These are phyloP conservation scores for Phylloscopus collybita DNA, from an alignment of 2,797 vertebrate genomes.

Conservation along the genomic window DNA sequence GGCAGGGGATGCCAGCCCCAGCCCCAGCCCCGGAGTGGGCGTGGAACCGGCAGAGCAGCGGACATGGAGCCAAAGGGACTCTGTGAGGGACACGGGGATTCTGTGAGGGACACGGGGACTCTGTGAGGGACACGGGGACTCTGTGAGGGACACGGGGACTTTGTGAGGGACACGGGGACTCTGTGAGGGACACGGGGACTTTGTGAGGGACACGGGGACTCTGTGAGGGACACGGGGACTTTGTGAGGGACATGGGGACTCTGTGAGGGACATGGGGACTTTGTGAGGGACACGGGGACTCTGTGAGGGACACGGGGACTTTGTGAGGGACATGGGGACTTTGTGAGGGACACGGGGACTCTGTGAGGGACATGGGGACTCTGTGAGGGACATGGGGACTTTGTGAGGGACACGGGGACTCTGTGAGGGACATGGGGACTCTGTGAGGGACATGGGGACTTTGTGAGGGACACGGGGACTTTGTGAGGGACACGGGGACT, in stretches of 20 bases:
- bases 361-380: too few relatives aligned
- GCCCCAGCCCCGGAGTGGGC: fast-evolving
- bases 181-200: background rate
- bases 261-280: too few relatives aligned
- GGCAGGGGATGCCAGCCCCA: fast-evolving
- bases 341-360: background rate
- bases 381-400: fast-evolving
- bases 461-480: background rate
- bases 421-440: background rate
- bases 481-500: too few relatives aligned
- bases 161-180: too few relatives aligned
- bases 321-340: too few relatives aligned
- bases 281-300: too few relatives aligned
- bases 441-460: background rate
- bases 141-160: background rate
- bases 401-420: background rate
- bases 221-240: too few relatives aligned
- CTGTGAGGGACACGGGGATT: background rate
- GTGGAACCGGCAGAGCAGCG: background rate
- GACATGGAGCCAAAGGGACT: background rate
- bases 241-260: too few relatives aligned
- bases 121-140: background rate
- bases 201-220: background rate
- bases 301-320: too few relatives aligned
- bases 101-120: background rate